phyloP scores from a whole-genome alignment of 2,797 vertebrate genomes.

The Chiroxiphia lanceolata region DNA sequence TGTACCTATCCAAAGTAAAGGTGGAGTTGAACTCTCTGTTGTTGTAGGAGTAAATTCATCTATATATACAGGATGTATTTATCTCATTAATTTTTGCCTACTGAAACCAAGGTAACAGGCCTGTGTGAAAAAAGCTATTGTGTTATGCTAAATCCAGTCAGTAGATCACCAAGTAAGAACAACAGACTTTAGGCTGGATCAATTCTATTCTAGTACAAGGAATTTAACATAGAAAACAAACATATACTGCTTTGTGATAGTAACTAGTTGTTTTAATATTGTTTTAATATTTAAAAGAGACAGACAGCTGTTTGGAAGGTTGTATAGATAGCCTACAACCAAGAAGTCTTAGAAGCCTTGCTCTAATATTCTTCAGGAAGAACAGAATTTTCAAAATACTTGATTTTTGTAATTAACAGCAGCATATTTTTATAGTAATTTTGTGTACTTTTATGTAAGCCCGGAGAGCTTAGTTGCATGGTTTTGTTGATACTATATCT shows the following conservation, averaged over 20 bases:
- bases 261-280: not conserved
- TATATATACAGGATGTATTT: too few species aligned
- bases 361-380: not conserved
- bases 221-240: not conserved
- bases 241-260: not conserved
- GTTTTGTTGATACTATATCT: not conserved
- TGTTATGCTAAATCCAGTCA: not conserved
- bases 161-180: not conserved
- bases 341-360: not conserved
- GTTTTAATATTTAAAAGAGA: not conserved
- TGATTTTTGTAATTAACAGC: not conserved
- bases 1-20: not conserved
- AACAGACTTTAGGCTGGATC: not conserved
- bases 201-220: not conserved
- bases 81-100: not conserved
- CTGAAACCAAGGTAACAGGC: not conserved
- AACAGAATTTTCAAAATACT: not conserved
- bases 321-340: not conserved
- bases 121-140: not conserved
- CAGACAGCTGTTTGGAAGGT: not conserved
- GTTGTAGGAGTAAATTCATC: not conserved
- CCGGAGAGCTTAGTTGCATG: not conserved
- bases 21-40: not conserved
- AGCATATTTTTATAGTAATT: not conserved
- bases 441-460: not conserved